Evolutionary conservation across 2,113 vertebrate genomes (phyloP), one percentile per base, ranked within the genome.

Genomic region (Indicator maculatus): DNA sequence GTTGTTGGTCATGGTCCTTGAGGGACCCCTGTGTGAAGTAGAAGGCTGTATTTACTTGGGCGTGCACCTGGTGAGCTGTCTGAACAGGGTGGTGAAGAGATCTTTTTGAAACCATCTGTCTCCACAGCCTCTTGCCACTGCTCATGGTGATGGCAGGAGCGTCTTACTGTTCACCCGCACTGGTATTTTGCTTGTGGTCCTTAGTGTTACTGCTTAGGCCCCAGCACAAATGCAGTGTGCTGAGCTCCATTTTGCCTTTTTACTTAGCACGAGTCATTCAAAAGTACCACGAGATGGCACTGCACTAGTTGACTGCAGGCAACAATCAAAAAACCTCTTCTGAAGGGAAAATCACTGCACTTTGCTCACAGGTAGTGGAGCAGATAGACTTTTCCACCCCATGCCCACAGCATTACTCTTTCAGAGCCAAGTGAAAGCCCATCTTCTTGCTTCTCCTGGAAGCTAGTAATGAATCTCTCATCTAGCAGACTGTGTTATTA

Each of bases 261-360:
- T 78, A 31, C 24, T 30, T 75, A 66, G 24, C 3, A 0, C 6
- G 85, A 83, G 55, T 15, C 66, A 6, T 71, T 27, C 19, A 16
- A 2, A 72, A 91, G 52, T 28, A 45, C 96, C 96, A 93, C 91
- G 67, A 97, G 96, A 84, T 95, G 96, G 94, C 93, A 94, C 89
- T 95, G 91, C 74, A 15, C 76, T 65, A 91, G 94, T 65, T 97
- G 63, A 80, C 96, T 93, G 70, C 79, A 31, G 66, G 44, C 76
- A 53, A 3, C 2, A 5, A 20, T 39, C 30, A 18, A 8, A 8
- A 33, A 33, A 45, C 17, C 38, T 74, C 33, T 65, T 81, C 16
- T 2, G 6, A 66, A 56, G 45, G 75, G 36, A 88, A 79, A 61
- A 47, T 26, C 31, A 2, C 16, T 1, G 26, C 33, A 1, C 15